Conservation (phyloP, 1,140 invertebrate species). For the Mercenaria mercenaria region DNA sequence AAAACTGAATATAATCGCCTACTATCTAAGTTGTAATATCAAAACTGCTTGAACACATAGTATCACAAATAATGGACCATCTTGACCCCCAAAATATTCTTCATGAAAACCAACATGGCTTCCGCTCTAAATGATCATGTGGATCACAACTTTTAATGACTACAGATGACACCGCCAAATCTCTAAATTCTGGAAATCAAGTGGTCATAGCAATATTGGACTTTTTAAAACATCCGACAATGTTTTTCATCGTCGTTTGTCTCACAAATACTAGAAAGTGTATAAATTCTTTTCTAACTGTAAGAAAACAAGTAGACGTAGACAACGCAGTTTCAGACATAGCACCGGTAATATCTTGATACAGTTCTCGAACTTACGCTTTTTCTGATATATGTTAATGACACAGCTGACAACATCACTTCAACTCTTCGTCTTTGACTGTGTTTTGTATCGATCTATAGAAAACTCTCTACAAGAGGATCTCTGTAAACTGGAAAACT, state of each 20-base stretch:
- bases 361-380: too few species aligned
- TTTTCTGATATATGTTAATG: too few species aligned
- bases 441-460: too few species aligned
- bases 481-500: too few species aligned
- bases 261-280: conserved; percentile 16
- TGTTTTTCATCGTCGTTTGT: not conserved
- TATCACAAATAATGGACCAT: conserved; percentile 25
- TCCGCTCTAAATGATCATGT: conserved; percentile 31
- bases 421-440: too few species aligned
- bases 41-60: conserved; percentile 30
- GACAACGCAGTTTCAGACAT: too few species aligned
- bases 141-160: conserved; percentile 35
- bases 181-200: conserved; percentile 16
- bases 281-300: conserved; percentile 27
- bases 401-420: too few species aligned
- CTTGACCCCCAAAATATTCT: conserved; percentile 23
- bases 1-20: not conserved
- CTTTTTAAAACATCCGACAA: conserved; percentile 16
- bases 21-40: not conserved
- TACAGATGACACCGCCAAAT: conserved; percentile 23
- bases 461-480: too few species aligned
- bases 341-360: too few species aligned
- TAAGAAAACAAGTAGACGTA: conserved; percentile 16
- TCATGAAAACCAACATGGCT: conserved; percentile 37
- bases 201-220: conserved; percentile 22